Conservation (phyloP, 2,797 vertebrate species). For the Darevskia mixta region DNA sequence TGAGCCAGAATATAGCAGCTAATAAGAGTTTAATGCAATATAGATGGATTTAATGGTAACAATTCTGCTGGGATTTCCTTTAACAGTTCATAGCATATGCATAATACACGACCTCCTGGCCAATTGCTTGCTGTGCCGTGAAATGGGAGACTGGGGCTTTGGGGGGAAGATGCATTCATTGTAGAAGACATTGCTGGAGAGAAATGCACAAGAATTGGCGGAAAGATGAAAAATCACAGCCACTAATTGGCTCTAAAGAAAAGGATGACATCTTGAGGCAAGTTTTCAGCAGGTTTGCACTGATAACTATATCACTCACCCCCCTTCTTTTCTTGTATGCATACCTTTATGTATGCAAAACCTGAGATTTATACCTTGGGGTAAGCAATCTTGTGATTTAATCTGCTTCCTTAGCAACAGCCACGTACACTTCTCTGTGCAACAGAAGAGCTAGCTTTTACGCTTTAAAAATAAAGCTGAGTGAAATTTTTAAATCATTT, state of each 20-base stretch:
- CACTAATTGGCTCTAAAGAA: slow-evolving; percentile 25
- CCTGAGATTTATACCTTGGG: neutral
- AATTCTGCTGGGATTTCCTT: slow-evolving; percentile 67
- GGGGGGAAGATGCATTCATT: slow-evolving; percentile 14
- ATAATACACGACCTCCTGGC: slow-evolving; percentile 59
- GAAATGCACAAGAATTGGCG: slow-evolving; percentile 10
- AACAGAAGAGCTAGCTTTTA: slow-evolving; percentile 38
- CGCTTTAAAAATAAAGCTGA: slow-evolving; percentile 34
- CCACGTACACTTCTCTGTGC: neutral
- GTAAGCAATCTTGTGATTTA: slow-evolving; percentile 29
- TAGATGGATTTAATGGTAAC: slow-evolving; percentile 72
- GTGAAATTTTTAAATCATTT: neutral
- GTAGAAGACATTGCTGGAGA: slow-evolving; percentile 39
- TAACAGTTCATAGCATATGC: slow-evolving; percentile 58
- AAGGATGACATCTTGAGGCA: slow-evolving; percentile 25
- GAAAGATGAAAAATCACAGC: slow-evolving; percentile 28
- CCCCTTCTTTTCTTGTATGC: slow-evolving; percentile 1
- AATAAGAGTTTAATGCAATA: slow-evolving; percentile 72
- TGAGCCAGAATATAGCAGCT: slow-evolving; percentile 58
- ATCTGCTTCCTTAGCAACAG: slow-evolving; percentile 48
- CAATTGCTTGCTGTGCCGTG: slow-evolving; percentile 37
- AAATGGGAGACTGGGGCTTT: slow-evolving; percentile 37
- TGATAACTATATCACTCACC: slow-evolving; percentile 22
- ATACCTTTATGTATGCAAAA: slow-evolving; percentile 47
- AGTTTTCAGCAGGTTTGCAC: slow-evolving; percentile 1